phyloP scores from a whole-genome alignment of 2,113 vertebrate genomes.

The Ptilorrhoa leucosticta region DNA sequence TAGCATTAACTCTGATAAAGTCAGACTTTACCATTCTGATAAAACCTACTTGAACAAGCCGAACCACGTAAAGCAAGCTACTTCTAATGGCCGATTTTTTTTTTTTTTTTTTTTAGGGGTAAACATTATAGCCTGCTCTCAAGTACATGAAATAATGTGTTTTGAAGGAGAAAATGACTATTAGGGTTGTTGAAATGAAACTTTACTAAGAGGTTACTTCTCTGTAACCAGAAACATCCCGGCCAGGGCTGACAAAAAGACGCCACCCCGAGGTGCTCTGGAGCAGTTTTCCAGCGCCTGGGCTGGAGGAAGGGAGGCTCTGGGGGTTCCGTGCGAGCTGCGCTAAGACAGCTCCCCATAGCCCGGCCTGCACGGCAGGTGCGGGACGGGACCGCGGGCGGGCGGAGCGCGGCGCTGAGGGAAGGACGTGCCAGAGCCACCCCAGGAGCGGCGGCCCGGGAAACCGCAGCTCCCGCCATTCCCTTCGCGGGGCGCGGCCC shows the following conservation, averaged over 20 bases:
- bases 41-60: not conserved
- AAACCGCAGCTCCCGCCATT: not conserved
- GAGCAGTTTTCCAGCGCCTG: not conserved
- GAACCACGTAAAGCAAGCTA: not conserved
- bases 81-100: not conserved
- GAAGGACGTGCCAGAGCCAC: not conserved
- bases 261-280: rapidly evolving
- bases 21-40: not conserved
- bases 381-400: rapidly evolving
- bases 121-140: not conserved
- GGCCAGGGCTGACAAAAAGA: too few relatives aligned
- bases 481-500: not conserved
- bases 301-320: not conserved
- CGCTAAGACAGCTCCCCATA: rapidly evolving
- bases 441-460: not conserved
- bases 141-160: rapidly evolving
- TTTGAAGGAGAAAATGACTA: not conserved
- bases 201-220: not conserved
- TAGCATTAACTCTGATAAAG: not conserved
- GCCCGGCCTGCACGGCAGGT: rapidly evolving
- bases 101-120: too few relatives aligned
- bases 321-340: too few relatives aligned
- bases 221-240: not conserved
- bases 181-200: not conserved
- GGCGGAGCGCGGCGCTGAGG: not conserved